These are phyloP conservation scores for Gymnoscopelus braueri DNA, from an alignment of 2,797 vertebrate genomes.

Conservation along the genomic window DNA sequence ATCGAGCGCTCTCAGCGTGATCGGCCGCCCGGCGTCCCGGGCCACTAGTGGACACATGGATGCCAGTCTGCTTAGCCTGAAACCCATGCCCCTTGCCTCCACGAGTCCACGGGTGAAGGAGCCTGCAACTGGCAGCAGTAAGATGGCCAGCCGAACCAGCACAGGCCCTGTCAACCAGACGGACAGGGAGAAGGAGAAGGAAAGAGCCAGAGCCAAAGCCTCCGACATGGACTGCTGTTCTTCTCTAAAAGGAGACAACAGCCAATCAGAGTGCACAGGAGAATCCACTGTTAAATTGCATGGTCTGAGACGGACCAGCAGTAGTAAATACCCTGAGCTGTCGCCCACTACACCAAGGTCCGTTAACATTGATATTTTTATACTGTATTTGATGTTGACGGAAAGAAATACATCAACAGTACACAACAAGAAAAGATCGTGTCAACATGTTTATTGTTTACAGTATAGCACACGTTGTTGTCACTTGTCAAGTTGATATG, in stretches of 20 bases:
- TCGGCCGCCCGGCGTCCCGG: slow-evolving; percentile 81
- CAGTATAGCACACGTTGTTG: not conserved
- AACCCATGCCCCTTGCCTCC: slow-evolving; percentile 73
- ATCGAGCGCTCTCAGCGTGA: slow-evolving; percentile 94
- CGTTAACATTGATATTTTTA: not conserved
- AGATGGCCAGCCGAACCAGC: slow-evolving; percentile 56
- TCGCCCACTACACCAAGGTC: slow-evolving; percentile 92
- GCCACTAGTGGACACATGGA: slow-evolving; percentile 91
- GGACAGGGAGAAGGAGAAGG: slow-evolving; percentile 96
- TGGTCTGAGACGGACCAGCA: slow-evolving; percentile 80
- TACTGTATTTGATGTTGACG: too few relatives aligned
- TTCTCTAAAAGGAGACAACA: slow-evolving; percentile 71
- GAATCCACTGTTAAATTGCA: slow-evolving; percentile 87
- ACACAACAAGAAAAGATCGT: not conserved
- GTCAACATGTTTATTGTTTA: not conserved
- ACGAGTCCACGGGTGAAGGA: slow-evolving; percentile 83
- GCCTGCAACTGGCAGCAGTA: slow-evolving; percentile 67
- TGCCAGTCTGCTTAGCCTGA: slow-evolving; percentile 88
- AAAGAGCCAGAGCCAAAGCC: slow-evolving; percentile 95
- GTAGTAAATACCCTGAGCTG: slow-evolving; percentile 89
- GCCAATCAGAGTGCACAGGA: slow-evolving; percentile 74
- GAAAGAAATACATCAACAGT: not conserved
- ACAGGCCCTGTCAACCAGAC: slow-evolving; percentile 94
- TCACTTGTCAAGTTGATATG: not conserved
- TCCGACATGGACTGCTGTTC: slow-evolving; percentile 85